Evolutionary conservation across 1,140 invertebrate genomes (phyloP), one percentile per base, ranked within the genome.

Genomic region (Heliconius nattereri): DNA sequence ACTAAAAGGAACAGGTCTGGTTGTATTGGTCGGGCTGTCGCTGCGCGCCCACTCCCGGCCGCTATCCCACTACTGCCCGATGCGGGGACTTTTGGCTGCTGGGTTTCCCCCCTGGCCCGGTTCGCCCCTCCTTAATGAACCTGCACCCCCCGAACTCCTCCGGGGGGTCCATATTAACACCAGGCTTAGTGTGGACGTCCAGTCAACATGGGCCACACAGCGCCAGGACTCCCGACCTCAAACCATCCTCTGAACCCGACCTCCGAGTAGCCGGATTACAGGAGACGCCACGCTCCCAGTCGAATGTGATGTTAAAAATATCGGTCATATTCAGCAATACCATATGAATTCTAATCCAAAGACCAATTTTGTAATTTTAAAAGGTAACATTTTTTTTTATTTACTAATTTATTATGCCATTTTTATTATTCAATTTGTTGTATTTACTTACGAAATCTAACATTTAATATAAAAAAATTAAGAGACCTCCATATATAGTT

Each of bases 201-300:
- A n/a, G 54, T 57, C 54, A 57, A 57, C 54, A n/a, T 57, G 54
- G 54, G 54, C 54, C 54, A 57, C 54, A 19, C 54, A 57, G 54
- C 54, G 54, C 54, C 54, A 57, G 54, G 54, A 57, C 54, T 57
- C 54, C 54, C 54, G 54, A 57, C 54, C 54, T 57, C 54, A 57
- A n/a, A 57, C 54, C 54, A 57, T 57, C 54, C 54, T 57, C 54
- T 19, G 54, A 57, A 7, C 54, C 54, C 54, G 54, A 57, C 54
- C 54, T 57, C 54, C 54, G 54, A 57, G 54, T 57, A 57, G 54
- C 54, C 54, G 54, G 54, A 57, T 57, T 57, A 57, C 54, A 57
- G 54, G 54, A 57, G 54, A 57, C 54, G 54, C 54, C 54, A 57
- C 54, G n/a, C 54, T 57, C 54, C 54, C 54, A 57, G 54, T 57